These are phyloP conservation scores for Sanderia malayensis DNA, from an alignment of 30 jellyfish, hydroid and myxozoan species.

Conservation along the genomic window DNA sequence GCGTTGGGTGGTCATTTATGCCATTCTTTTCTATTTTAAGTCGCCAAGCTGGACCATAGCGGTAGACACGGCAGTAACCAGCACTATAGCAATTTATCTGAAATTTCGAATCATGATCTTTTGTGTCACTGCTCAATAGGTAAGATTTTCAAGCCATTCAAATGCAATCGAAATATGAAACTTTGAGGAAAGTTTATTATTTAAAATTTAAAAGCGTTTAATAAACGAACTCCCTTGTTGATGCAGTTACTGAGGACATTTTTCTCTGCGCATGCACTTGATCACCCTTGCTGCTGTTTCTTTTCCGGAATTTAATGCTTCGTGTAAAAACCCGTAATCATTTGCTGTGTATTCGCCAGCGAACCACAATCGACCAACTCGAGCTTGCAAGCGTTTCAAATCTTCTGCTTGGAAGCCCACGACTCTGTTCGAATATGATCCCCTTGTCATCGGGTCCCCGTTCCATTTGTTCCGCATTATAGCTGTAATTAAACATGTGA, in stretches of 20 bases:
- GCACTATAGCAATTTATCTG: too few relatives aligned
- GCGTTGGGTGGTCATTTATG: too few relatives aligned
- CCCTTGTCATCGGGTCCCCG: conserved; percentile 50
- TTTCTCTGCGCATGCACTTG: conserved; percentile 5
- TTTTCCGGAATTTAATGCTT: conserved; percentile 54
- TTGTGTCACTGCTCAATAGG: too few relatives aligned
- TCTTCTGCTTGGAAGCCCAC: conserved; percentile 50
- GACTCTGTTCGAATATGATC: conserved; percentile 62
- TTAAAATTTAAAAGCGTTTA: too few relatives aligned
- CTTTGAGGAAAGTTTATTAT: too few relatives aligned
- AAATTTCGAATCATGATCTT: too few relatives aligned
- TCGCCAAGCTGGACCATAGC: too few relatives aligned
- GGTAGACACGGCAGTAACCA: too few relatives aligned
- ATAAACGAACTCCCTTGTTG: too few relatives aligned
- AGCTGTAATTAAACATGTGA: conserved; percentile 29
- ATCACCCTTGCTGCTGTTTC: conserved; percentile 23
- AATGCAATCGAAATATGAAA: too few relatives aligned
- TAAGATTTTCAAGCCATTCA: too few relatives aligned
- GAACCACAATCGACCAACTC: conserved; percentile 76
- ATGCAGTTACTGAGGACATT: conserved; percentile 22
- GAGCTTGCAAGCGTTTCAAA: conserved; percentile 23
- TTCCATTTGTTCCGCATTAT: conserved; percentile 54
- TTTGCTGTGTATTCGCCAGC: conserved; percentile 69
- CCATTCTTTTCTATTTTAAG: too few relatives aligned
- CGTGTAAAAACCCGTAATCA: conserved; percentile 43